Base-by-base conservation (phyloP, 2,113 vertebrate species). In the Epinephelus lanceolatus region DNA sequence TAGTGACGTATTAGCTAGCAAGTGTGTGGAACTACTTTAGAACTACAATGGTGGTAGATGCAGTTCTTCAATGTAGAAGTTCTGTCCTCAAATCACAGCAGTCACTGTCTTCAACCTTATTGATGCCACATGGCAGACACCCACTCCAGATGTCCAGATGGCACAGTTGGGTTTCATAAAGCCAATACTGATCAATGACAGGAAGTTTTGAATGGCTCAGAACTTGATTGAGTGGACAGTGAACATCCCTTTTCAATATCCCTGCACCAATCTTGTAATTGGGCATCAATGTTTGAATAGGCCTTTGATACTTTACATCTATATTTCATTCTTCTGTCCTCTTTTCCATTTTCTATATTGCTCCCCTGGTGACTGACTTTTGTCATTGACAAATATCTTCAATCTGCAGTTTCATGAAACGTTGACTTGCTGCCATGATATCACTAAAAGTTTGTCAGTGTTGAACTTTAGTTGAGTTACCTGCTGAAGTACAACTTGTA, bases 341-440 rank as follows among this genome's bases (percentile, higher is more conserved):
- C 61, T 55, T 14, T 77, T 70, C 18, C 42, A 70, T 83, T 59
- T 71, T 71, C 70, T 63, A 10, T 47, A 72, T 73, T 67, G 56
- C 23, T 67, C 27, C 55, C 21, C 21, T 10, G 42, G 42, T 55
- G 57, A 56, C 10, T 21, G 51, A 27, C 1, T 75, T 13, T 80
- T 49, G 9, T 70, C 13, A 45, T 70, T 19, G 45, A 57, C 57
- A 57, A 56, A 70, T 69, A 40, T 71, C 11, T 63, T 76, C 17
- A 57, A 66, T 51, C 51, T 25, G 14, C 3, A 40, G 23, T 67
- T 71, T 71, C 42, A 72, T 59, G 13, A 15, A 71, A 61, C 55
- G 63, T 63, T 55, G 49, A 70, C 19, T 74, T 59, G 52, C 57
- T 40, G 57, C 56, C 52, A 82, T 60, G n/a, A 74, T 65, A 10